Base-by-base conservation (phyloP, 2,113 vertebrate genomes). In the Bos javanicus region DNA sequence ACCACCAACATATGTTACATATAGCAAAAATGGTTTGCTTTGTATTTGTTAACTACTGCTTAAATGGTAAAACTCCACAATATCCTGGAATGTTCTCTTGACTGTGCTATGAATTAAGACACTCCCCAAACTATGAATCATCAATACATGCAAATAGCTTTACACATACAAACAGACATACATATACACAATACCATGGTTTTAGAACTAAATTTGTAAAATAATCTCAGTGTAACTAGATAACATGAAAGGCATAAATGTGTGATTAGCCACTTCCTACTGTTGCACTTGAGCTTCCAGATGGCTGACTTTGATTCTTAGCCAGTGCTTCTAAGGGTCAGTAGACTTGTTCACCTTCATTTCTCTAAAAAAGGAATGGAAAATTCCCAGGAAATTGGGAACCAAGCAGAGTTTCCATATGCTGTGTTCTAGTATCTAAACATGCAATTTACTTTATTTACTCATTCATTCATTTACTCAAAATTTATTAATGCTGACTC, bases 271-370 rank as follows among this genome's bases (percentile, higher is more conserved):
- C 39, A 93, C 86, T 96, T 98, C 96, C 95, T 91, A 95, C 52
- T 95, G 95, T 67, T 89, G 93, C 80, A 91, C 15, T 87, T 23
- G 3, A 91, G 82, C 96, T 93, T 95, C 97, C 98, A 98, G 98
- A 98, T 98, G 98, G 98, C 83, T 94, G 25, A 56, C 91, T 98
- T 98, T 98, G 98, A 98, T 84, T 91, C 83, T 46, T 62, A 93
- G 98, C 98, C 98, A 98, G 93, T 62, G 86, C 67, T 96, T 92
- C 96, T 95, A 71, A 94, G 98, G 98, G 98, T 97, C 97, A 97
- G 89, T 87, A 97, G 88, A 97, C 93, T 97, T 76, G 52, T 93
- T 97, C 97, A 97, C 97, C 94, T 98, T 95, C 43, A n/a, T 25
- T 93, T 96, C 93, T 97, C 97, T 81, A 91, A 90, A 97, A 94